Conservation (phyloP, 2,888 invertebrate species). For the Eurytoma adleriae region DNA sequence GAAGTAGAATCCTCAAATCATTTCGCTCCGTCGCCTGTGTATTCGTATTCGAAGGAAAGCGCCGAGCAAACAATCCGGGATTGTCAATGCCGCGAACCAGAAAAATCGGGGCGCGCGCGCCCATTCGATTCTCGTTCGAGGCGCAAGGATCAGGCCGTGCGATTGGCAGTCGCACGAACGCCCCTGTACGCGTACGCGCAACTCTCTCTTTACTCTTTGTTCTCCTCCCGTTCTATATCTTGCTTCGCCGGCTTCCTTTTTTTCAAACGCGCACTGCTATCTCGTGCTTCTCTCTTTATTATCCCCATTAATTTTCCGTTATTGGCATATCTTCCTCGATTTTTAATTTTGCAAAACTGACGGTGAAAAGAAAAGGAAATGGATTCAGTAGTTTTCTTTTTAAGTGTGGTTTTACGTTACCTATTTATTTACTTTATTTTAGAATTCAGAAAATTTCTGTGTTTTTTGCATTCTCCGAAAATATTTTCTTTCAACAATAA, state of each 20-base stretch:
- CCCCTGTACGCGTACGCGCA: constrained; percentile 23
- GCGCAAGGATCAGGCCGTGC: constrained; percentile 38
- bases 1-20: constrained; percentile 34
- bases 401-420: too few species aligned
- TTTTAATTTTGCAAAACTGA: too few species aligned
- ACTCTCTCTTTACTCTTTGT: not conserved
- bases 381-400: too few species aligned
- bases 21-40: not conserved
- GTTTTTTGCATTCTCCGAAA: too few species aligned
- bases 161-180: constrained; percentile 54
- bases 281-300: too few species aligned
- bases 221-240: not conserved
- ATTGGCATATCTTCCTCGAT: too few species aligned
- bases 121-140: constrained; percentile 47
- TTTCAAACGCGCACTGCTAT: too few species aligned
- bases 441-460: too few species aligned
- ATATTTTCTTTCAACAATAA: too few species aligned
- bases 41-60: constrained; percentile 37
- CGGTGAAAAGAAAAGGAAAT: too few species aligned
- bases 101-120: constrained; percentile 23
- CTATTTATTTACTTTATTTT: too few species aligned
- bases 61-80: constrained; percentile 38
- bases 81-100: constrained; percentile 38
- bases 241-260: not conserved
- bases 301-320: too few species aligned